Evolutionary conservation across 2,113 vertebrate species (phyloP), one percentile per base, ranked within the genome.

Genomic region (Ammodytes marinus): DNA sequence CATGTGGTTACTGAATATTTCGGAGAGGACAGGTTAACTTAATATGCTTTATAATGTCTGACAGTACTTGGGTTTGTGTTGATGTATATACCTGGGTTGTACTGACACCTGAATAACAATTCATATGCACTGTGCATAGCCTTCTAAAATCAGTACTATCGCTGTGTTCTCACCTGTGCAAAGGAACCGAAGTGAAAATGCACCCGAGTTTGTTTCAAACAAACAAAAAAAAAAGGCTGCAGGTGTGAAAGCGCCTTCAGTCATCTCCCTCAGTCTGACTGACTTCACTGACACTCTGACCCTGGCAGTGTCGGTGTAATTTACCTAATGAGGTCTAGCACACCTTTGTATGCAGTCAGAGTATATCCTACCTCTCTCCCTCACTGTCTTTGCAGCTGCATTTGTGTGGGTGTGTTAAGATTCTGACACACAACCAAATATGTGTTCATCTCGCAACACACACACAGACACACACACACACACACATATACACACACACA

Each of bases 281-380:
- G 37, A 67, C 55, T 80, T 60, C 69, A 64, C 19, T 74, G 60
- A 65, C 37, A 39, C 58, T 61, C 46, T 69, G 77, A 87, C 73
- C 61, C 49, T 57, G 40, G 4, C 57, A 59, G 4, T 53, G 61
- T 80, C 42, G 0, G 35, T 45, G 65, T 72, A 76, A 84, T 78
- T 63, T 77, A 74, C 74, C 60, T 85, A 80, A 83, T 83, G 60
- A 83, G 73, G 82, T 83, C 57, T 77, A 50, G 39, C n/a, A 17
- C 17, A 86, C 64, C 57, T 82, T 77, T 74, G 27, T 58, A 77
- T 78, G 10, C 80, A 76, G 54, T 59, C 47, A 39, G 27, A 52
- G 46, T 43, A 37, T 39, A 8, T 69, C 68, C 5, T 65, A 13
- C 37, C 49, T 71, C 14, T 59, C 40, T 68, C 47, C 9, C 11